These are phyloP conservation scores for Chaitophorus viminalis DNA, from an alignment of 2,888 invertebrate genomes.

Conservation along the genomic window DNA sequence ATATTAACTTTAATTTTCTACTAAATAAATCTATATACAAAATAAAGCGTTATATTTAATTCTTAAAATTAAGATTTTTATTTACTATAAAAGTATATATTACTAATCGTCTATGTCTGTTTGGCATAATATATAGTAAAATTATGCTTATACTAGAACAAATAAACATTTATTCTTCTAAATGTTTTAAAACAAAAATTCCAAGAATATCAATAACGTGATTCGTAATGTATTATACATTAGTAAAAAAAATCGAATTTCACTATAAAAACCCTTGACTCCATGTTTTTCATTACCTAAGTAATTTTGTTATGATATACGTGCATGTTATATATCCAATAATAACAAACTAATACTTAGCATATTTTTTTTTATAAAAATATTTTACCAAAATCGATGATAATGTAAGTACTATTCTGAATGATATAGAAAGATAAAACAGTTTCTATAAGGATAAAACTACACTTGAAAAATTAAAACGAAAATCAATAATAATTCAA, in stretches of 20 bases:
- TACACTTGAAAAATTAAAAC: background rate
- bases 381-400: background rate
- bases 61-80: too few species aligned
- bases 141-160: too few species aligned
- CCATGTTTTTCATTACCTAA: background rate
- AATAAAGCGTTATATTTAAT: too few species aligned
- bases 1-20: too few species aligned
- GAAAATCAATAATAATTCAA: too few species aligned
- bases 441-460: background rate
- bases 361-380: background rate
- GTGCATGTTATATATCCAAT: background rate
- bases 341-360: background rate
- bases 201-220: background rate
- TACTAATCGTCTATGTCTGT: too few species aligned
- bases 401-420: too few species aligned
- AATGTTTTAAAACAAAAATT: background rate
- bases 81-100: too few species aligned
- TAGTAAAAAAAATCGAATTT: background rate
- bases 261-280: background rate
- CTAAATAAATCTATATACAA: too few species aligned
- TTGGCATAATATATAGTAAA: too few species aligned
- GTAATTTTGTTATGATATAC: background rate
- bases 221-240: background rate
- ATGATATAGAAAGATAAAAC: too few species aligned
- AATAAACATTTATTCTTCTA: background rate